Evolutionary conservation across 2,888 invertebrate genomes (phyloP).

Genomic region (Emesis furor): DNA sequence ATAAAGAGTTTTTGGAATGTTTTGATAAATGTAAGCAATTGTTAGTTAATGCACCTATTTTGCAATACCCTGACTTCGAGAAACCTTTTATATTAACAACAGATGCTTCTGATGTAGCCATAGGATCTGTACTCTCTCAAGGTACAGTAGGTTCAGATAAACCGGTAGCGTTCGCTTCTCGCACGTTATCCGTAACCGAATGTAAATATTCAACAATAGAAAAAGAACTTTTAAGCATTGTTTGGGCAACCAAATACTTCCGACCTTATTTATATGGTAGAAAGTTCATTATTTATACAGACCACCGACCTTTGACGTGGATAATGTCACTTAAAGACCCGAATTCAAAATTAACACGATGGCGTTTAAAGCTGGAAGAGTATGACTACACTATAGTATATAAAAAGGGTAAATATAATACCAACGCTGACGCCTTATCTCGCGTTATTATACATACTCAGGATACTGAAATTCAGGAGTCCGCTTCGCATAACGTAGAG

Average conservation of each 20-base stretch:
- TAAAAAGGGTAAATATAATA: conserved; percentile 68
- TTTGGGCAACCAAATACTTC: conserved; percentile 65
- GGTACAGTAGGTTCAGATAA: conserved; percentile 73
- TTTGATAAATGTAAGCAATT: too few relatives aligned
- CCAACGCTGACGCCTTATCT: too few relatives aligned
- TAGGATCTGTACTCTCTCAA: conserved; percentile 76
- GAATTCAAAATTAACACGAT: conserved; percentile 57
- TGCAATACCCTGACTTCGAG: conserved; percentile 41
- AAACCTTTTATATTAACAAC: conserved; percentile 66
- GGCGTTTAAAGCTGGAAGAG: conserved; percentile 70
- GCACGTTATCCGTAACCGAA: conserved; percentile 40
- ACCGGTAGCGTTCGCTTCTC: conserved; percentile 63
- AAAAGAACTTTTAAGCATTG: conserved; percentile 51
- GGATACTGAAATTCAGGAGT: neutral
- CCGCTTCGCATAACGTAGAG: too few relatives aligned
- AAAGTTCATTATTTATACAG: conserved; percentile 71
- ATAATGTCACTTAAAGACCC: conserved; percentile 59
- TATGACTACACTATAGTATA: conserved; percentile 74
- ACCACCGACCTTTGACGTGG: conserved; percentile 59
- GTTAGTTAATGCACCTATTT: neutral
- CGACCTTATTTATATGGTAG: conserved; percentile 78
- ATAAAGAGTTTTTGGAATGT: too few relatives aligned
- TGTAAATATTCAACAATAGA: conserved; percentile 47
- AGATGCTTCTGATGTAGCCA: conserved; percentile 74
- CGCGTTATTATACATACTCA: too few relatives aligned